Percentiles rank a stretch among this genome's conserved stretches.
These are phyloP conservation scores for Carassius carassius DNA, from an alignment of 2,113 vertebrate genomes.

Conservation along the genomic window DNA sequence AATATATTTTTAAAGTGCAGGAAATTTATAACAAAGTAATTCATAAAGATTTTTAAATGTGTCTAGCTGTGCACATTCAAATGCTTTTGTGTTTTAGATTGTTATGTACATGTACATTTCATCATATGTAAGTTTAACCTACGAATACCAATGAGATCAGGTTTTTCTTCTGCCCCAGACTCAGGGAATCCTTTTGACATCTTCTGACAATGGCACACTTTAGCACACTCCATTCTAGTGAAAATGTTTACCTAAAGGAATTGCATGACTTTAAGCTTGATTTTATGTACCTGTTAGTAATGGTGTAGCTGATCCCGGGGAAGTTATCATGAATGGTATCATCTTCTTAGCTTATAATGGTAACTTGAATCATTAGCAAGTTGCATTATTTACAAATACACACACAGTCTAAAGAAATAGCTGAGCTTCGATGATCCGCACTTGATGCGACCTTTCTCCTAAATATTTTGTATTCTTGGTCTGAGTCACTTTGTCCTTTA, in stretches of 20 bases:
- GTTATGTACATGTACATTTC: not conserved
- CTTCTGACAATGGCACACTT: not conserved
- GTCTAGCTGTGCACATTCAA: not conserved
- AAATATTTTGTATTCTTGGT: not conserved
- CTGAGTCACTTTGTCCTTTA: constrained; percentile 35
- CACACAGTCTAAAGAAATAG: not conserved
- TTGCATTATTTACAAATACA: not conserved
- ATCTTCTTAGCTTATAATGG: not conserved
- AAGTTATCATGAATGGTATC: not conserved
- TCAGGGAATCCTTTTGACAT: not conserved
- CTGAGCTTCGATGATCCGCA: not conserved
- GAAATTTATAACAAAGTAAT: not conserved
- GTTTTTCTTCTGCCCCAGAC: not conserved
- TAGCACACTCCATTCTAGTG: not conserved
- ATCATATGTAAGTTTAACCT: not conserved
- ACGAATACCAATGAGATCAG: not conserved
- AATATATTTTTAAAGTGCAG: not conserved
- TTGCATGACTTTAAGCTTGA: not conserved
- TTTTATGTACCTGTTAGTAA: not conserved
- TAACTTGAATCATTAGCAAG: too few species aligned
- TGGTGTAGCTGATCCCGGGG: not conserved
- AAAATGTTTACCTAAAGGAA: not conserved
- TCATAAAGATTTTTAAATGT: not conserved
- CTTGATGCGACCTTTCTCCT: constrained; percentile 12
- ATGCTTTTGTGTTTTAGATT: not conserved